These are phyloP conservation scores for Brachyopa scutellaris DNA, from an alignment of 2,888 invertebrate species.

Conservation along the genomic window DNA sequence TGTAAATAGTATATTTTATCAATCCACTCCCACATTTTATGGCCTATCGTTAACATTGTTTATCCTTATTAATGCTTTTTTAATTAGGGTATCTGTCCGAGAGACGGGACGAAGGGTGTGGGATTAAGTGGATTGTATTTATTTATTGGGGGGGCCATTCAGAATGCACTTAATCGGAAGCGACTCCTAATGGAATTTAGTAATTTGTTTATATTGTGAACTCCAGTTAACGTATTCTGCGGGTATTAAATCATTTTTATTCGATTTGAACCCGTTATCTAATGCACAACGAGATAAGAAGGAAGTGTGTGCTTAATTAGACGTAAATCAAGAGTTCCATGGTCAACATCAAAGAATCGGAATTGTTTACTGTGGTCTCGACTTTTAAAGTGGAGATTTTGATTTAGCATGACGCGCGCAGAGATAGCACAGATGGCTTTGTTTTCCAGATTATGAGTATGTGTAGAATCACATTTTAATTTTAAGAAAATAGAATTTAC, in stretches of 20 bases:
- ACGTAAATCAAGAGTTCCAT: background rate
- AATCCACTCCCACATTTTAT: slow-evolving; percentile 6
- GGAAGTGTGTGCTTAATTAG: slow-evolving; percentile 18
- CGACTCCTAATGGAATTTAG: background rate
- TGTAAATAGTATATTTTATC: slow-evolving; percentile 24
- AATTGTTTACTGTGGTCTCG: background rate
- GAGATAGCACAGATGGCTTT: background rate
- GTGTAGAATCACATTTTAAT: background rate
- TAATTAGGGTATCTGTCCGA: slow-evolving; percentile 6
- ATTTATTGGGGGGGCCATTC: slow-evolving; percentile 7
- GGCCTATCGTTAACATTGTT: slow-evolving; percentile 14
- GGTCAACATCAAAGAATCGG: background rate
- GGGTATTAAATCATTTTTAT: slow-evolving; percentile 6
- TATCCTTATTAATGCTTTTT: slow-evolving; percentile 18
- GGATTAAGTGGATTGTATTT: slow-evolving; percentile 10
- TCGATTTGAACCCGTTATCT: background rate
- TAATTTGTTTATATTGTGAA: slow-evolving; percentile 20
- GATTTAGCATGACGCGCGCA: no score
- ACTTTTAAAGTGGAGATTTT: no score
- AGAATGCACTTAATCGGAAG: background rate
- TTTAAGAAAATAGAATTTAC: background rate
- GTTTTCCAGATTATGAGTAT: background rate
- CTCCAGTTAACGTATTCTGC: background rate
- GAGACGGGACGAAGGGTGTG: background rate
- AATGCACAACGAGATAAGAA: slow-evolving; percentile 15